Evolutionary conservation across 2,888 invertebrate species (phyloP).

Genomic region (Dasypolia templi): DNA sequence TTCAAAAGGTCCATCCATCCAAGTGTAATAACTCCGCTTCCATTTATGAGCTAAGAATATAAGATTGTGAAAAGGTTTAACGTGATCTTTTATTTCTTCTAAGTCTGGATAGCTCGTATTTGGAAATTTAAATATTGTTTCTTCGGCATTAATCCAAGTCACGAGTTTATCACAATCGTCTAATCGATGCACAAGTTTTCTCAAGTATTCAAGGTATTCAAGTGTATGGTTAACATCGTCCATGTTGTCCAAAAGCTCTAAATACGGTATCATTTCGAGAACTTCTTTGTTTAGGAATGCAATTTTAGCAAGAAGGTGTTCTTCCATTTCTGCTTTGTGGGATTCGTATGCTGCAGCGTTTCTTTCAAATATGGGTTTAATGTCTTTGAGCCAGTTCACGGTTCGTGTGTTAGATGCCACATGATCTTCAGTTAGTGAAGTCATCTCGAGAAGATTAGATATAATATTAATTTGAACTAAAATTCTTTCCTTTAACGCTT

Average conservation of each 20-base stretch:
- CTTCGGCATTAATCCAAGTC: slow-evolving; percentile 97
- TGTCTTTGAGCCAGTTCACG: slow-evolving; percentile 95
- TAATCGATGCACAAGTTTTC: slow-evolving; percentile 94
- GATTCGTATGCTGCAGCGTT: slow-evolving; percentile 95
- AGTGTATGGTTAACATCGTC: slow-evolving; percentile 94
- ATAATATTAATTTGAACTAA: slow-evolving; percentile 92
- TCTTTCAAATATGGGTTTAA: slow-evolving; percentile 95
- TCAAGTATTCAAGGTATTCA: slow-evolving; percentile 94
- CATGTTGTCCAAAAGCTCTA: slow-evolving; percentile 96
- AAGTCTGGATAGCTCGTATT: slow-evolving; percentile 94
- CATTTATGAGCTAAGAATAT: slow-evolving; percentile 93
- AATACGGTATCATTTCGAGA: slow-evolving; percentile 93
- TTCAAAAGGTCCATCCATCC: slow-evolving; percentile 98
- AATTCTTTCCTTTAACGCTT: slow-evolving; percentile 93
- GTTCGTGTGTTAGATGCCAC: slow-evolving; percentile 95
- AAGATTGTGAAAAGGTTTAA: slow-evolving; percentile 93
- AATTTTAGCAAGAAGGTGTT: slow-evolving; percentile 92
- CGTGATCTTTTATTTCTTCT: slow-evolving; percentile 93
- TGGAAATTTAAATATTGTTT: slow-evolving; percentile 95
- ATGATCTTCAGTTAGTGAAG: slow-evolving; percentile 93
- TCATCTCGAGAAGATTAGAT: slow-evolving; percentile 94
- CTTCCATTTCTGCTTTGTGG: slow-evolving; percentile 96
- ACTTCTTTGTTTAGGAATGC: slow-evolving; percentile 93
- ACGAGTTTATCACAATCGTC: slow-evolving; percentile 94
- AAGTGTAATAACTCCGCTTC: slow-evolving; percentile 95